Percentiles rank a stretch among this genome's conserved stretches.
These are phyloP conservation scores for Orius laevigatus DNA, from an alignment of 1,140 invertebrate species.

Conservation along the genomic window DNA sequence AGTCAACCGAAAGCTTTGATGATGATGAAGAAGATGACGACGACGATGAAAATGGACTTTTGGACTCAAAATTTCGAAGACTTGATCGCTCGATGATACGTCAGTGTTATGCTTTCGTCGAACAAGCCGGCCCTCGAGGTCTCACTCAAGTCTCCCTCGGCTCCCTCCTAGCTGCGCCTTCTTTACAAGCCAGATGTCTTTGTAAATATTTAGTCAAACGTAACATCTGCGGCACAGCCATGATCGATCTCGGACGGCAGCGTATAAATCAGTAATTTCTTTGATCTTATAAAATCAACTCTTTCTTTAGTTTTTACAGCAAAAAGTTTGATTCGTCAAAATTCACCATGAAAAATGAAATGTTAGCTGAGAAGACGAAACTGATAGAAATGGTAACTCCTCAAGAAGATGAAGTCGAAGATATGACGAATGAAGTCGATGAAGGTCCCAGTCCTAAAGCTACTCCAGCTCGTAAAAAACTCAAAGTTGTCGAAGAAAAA, in stretches of 20 bases:
- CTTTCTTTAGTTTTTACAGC: conserved; percentile 8
- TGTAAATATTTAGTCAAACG: conserved; percentile 31
- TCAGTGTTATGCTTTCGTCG: conserved; percentile 32
- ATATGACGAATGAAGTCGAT: not conserved
- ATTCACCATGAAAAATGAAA: conserved; percentile 5
- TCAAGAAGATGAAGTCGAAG: not conserved
- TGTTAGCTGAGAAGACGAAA: conserved; percentile 14
- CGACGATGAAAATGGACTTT: not conserved
- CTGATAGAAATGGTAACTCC: conserved; percentile 13
- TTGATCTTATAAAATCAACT: not conserved
- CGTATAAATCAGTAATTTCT: conserved; percentile 30
- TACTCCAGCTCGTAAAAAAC: not conserved
- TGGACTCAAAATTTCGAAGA: conserved; percentile 9
- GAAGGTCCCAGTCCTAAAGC: not conserved
- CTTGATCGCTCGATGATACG: conserved; percentile 26
- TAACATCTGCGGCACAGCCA: conserved; percentile 30
- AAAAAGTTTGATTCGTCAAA: conserved; percentile 7
- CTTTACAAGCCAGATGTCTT: conserved; percentile 33
- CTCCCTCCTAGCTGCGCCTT: conserved; percentile 30
- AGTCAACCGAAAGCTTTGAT: conserved; percentile 31
- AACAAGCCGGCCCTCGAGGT: conserved; percentile 30
- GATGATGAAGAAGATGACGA: conserved; percentile 33
- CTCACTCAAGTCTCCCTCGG: conserved; percentile 31
- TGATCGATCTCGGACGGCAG: conserved; percentile 37
- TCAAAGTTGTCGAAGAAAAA: not conserved